Evolutionary conservation across 2,888 invertebrate species (phyloP).

Genomic region (Dolichopus griseipennis): DNA sequence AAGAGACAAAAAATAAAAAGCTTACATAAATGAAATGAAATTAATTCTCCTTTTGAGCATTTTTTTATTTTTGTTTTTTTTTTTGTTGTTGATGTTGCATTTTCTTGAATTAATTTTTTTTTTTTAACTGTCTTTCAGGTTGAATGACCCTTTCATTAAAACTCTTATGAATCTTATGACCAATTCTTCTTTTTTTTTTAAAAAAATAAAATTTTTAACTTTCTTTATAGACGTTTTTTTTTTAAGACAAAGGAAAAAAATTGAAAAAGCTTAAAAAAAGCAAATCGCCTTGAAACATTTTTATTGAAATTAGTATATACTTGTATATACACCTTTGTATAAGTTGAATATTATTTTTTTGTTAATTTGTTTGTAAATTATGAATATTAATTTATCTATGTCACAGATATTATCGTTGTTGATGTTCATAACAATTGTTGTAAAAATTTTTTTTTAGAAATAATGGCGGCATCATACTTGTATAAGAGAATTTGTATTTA

Average conservation of each 20-base stretch:
- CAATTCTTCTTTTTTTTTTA: background rate
- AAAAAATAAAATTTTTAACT: background rate
- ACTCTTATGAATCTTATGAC: background rate
- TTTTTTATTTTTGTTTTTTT: background rate
- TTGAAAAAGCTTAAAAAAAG: background rate
- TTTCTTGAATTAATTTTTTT: background rate
- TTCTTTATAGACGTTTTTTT: background rate
- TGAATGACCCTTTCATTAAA: background rate
- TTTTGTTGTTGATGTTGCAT: background rate
- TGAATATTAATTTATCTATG: constrained; percentile 1
- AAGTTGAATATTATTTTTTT: background rate
- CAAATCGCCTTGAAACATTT: background rate
- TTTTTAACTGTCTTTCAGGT: background rate
- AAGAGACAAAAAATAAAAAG: too few relatives aligned
- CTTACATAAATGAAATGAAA: background rate
- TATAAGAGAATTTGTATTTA: too few relatives aligned
- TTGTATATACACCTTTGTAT: too few relatives aligned
- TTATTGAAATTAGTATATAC: background rate
- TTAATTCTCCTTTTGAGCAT: background rate
- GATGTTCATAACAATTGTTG: too few relatives aligned
- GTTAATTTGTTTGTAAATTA: background rate
- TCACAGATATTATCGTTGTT: background rate
- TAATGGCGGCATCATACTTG: too few relatives aligned
- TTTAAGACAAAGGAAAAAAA: background rate
- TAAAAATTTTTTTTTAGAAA: too few relatives aligned